phyloP scores from a whole-genome alignment of 2,888 invertebrate species.

The Melanargia galathea region DNA sequence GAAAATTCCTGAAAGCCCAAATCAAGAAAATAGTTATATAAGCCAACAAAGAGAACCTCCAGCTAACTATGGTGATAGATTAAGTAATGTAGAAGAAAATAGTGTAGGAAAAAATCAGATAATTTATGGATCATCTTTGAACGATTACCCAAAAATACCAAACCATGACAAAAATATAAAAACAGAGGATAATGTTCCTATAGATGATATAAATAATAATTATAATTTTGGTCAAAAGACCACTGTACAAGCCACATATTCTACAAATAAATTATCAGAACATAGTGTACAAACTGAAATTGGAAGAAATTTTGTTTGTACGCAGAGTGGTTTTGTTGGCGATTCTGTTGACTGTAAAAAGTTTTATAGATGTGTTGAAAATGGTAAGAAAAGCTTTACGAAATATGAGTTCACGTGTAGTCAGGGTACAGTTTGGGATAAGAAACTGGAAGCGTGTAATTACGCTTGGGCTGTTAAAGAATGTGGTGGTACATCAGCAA shows the following conservation, averaged over 20 bases:
- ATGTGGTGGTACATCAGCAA: constrained; percentile 45
- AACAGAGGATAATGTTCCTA: neutral
- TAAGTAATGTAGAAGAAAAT: neutral
- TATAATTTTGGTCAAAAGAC: constrained; percentile 8
- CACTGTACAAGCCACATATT: constrained; percentile 4
- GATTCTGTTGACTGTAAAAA: constrained; percentile 81
- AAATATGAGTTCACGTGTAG: constrained; percentile 82
- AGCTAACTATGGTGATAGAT: constrained; percentile 4
- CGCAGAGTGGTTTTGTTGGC: constrained; percentile 83
- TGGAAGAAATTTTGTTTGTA: constrained; percentile 45
- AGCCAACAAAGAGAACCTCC: neutral
- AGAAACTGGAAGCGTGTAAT: constrained; percentile 80
- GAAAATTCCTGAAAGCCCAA: neutral
- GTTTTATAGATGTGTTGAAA: constrained; percentile 85
- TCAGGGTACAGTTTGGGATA: constrained; percentile 84
- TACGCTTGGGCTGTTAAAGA: constrained; percentile 76
- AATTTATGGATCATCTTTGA: constrained; percentile 3
- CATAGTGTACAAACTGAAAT: constrained; percentile 46
- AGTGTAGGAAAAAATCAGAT: neutral
- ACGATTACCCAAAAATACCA: neutral
- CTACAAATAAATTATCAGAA: constrained; percentile 5
- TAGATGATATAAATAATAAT: constrained; percentile 3
- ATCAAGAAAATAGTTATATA: neutral
- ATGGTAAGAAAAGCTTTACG: constrained; percentile 65
- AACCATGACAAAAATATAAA: constrained; percentile 8